These are phyloP conservation scores for pig (Sus scrofa) DNA, from an alignment of 2,113 vertebrate species.

Conservation along the genomic window DNA sequence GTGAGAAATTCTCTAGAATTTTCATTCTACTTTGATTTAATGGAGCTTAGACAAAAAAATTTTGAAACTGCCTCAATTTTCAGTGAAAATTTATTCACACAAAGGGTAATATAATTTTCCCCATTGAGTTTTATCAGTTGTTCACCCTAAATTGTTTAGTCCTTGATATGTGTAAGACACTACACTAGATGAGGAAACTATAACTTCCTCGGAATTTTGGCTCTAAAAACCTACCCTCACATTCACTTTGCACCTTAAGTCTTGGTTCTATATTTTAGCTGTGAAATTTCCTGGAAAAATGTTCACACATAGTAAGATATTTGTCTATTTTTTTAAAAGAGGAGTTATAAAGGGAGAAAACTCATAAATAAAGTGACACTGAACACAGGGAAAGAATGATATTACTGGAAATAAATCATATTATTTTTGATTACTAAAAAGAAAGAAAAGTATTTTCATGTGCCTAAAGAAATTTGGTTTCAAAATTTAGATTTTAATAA, in stretches of 20 bases:
- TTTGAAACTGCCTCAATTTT: conserved; percentile 55
- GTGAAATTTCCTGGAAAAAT: conserved; percentile 62
- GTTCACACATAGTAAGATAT: neutral
- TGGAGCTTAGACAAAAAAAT: neutral
- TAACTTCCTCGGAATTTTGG: conserved; percentile 3
- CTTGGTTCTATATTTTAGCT: conserved; percentile 33
- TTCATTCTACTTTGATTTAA: conserved; percentile 61
- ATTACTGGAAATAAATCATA: conserved; percentile 67
- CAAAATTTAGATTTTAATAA: conserved; percentile 82
- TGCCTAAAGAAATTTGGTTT: conserved; percentile 80
- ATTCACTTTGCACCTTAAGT: neutral
- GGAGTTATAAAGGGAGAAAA: conserved; percentile 62
- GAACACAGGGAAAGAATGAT: conserved; percentile 73
- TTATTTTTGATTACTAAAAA: conserved; percentile 58
- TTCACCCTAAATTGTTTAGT: neutral
- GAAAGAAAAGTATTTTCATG: conserved; percentile 84
- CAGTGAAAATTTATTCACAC: neutral
- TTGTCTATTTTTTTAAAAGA: conserved; percentile 66
- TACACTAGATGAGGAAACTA: neutral
- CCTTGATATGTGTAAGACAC: neutral
- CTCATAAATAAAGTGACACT: conserved; percentile 57
- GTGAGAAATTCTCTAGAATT: conserved; percentile 39
- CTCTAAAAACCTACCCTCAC: neutral
- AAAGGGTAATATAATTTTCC: neutral
- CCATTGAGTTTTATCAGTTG: neutral